phyloP scores from a whole-genome alignment of 2,888 invertebrate genomes.

The Callosobruchus maculatus region DNA sequence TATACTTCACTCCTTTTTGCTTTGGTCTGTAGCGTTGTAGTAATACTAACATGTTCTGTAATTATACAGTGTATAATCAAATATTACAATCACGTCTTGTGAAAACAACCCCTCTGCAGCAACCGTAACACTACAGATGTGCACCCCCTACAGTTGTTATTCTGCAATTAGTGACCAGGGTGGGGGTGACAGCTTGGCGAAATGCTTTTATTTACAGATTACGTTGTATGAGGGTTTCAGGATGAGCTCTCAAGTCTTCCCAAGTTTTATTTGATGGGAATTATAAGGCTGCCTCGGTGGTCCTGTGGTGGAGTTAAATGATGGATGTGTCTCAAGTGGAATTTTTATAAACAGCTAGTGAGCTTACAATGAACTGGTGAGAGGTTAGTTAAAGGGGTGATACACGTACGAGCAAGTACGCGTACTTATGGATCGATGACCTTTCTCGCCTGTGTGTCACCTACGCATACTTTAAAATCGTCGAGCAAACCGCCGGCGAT shows the following conservation, averaged over 20 bases:
- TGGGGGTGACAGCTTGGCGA: neutral
- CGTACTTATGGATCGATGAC: too few species aligned
- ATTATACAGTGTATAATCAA: too few species aligned
- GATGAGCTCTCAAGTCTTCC: neutral
- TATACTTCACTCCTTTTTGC: too few species aligned
- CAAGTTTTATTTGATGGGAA: neutral
- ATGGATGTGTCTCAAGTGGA: neutral
- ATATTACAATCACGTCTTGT: neutral
- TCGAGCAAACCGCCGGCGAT: too few species aligned
- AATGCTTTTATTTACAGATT: neutral
- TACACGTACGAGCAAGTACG: too few species aligned
- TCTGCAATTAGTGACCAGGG: conserved; percentile 30
- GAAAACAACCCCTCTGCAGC: neutral
- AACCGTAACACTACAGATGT: neutral
- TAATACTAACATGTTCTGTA: too few species aligned
- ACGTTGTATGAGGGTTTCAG: neutral
- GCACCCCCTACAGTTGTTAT: conserved; percentile 25
- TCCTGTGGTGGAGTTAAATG: neutral
- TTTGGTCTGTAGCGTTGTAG: too few species aligned
- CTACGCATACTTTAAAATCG: too few species aligned
- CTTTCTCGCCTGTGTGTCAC: too few species aligned
- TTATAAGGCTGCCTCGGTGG: neutral
- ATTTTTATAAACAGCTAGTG: too few species aligned
- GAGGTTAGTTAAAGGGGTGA: too few species aligned
- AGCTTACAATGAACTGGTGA: too few species aligned